phyloP scores from a whole-genome alignment of 2,113 vertebrate genomes.

The Melanostigma gelatinosum region DNA sequence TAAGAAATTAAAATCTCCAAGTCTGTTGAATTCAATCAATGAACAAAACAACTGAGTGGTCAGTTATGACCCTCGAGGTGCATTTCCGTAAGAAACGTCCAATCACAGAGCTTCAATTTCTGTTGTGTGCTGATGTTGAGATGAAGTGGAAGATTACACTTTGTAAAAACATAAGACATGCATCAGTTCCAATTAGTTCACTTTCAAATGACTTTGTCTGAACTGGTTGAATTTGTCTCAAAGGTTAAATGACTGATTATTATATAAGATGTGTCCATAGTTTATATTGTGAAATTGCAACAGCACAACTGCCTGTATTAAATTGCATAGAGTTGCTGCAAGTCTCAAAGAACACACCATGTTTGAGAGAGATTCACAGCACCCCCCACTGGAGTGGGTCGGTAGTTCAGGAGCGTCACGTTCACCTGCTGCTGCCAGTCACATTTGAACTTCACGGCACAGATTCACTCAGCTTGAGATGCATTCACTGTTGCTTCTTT shows the following conservation, averaged over 20 bases:
- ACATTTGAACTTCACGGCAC: neutral
- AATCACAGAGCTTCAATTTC: too few relatives aligned
- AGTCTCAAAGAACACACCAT: neutral
- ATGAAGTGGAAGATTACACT: too few relatives aligned
- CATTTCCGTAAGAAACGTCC: too few relatives aligned
- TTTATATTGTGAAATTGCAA: neutral
- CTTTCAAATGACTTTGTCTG: neutral
- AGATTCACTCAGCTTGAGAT: neutral
- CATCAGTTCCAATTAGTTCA: neutral
- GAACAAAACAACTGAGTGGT: too few relatives aligned
- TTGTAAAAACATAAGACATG: too few relatives aligned
- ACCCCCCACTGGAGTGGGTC: slow-evolving; percentile 20
- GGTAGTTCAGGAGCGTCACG: slow-evolving; percentile 4
- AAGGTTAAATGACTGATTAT: neutral
- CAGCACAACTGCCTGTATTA: neutral
- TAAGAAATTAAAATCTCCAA: too few relatives aligned
- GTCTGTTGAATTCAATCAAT: too few relatives aligned
- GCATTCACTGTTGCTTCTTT: neutral
- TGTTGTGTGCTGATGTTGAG: too few relatives aligned
- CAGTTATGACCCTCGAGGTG: too few relatives aligned
- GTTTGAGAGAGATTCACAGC: slow-evolving; percentile 38
- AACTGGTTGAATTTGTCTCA: too few relatives aligned
- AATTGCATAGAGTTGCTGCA: neutral
- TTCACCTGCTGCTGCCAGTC: slow-evolving; percentile 14
- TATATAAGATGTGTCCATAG: neutral